Conservation (phyloP, 2,888 invertebrate species). For the Callyntrura sp. region DNA sequence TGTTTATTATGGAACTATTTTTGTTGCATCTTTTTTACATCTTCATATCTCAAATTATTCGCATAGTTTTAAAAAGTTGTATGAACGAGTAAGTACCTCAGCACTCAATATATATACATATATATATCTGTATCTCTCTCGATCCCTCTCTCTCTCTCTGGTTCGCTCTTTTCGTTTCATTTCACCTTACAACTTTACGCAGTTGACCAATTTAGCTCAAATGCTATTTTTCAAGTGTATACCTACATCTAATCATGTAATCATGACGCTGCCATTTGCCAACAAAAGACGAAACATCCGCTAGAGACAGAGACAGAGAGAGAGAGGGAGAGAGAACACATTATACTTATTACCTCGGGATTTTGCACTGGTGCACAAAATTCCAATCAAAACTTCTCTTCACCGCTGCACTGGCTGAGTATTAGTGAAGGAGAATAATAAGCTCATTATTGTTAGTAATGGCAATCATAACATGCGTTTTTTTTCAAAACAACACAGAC, state of each 20-base stretch:
- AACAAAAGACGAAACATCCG: background rate
- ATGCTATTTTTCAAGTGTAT: conserved; percentile 1
- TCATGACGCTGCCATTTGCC: conserved; percentile 31
- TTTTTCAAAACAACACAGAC: background rate
- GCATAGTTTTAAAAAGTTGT: too few relatives aligned
- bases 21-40: background rate
- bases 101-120: too few relatives aligned
- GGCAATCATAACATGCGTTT: conserved; percentile 48
- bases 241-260: background rate
- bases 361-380: conserved; percentile 1
- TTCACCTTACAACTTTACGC: conserved; percentile 24
- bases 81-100: too few relatives aligned
- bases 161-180: background rate
- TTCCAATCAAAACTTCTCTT: conserved; percentile 27
- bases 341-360: background rate
- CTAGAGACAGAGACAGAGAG: background rate
- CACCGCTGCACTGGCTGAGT: background rate
- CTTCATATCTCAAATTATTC: background rate
- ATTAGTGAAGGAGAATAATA: conserved; percentile 26
- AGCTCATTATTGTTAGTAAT: conserved; percentile 52
- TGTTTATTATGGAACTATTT: background rate
- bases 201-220: conserved; percentile 25
- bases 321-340: background rate
- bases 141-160: too few relatives aligned
- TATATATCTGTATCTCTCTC: too few relatives aligned